Base-by-base conservation (phyloP, 2,797 vertebrate genomes). In the Sebastolobus altivelis region DNA sequence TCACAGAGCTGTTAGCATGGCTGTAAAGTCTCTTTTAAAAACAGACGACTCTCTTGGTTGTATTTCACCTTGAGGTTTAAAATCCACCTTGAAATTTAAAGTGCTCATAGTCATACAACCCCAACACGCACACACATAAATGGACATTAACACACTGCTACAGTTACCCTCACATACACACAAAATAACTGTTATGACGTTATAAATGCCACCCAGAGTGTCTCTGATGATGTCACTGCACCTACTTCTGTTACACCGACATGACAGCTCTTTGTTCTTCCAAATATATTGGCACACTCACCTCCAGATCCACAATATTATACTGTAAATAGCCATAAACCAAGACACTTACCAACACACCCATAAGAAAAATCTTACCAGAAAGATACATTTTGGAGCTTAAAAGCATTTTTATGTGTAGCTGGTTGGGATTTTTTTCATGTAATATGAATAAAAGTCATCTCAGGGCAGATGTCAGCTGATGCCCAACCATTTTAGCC, bases 151-250 rank as follows among this genome's bases (percentile, higher is more conserved):
- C 55, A 54, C 22, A n/a, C n/a, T 65, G 25, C 58, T 33, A 37
- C 20, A 59, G 46, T 59, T 18, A 37, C 31, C n/a, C 33, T 3
- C 31, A 1, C 43, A 71, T n/a, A 65, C 55, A 70, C 59, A 65
- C 40, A 81, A 54, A 56, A 71, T 43, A 5, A 81, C 31, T 65
- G 46, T 85, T 85, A 86, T 70, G 55, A 66, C 5, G 37, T 61
- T 71, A 73, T 86, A 88, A 91, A 89, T 72, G 85, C 61, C 80
- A 86, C 14, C 43, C 65, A 49, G 43, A 33, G 22, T 52, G 65
- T 72, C 59, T 79, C 46, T 35, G 68, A 86, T 89, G 82, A 84
- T 84, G 86, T 88, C 72, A 89, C 43, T 60, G 71, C 80, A 79
- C 72, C 88, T 81, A 63, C 49, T 75, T 75, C 52, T 73, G 33